These are phyloP conservation scores for Nemotelus pantherinus DNA, from an alignment of 2,888 invertebrate species.

Conservation along the genomic window DNA sequence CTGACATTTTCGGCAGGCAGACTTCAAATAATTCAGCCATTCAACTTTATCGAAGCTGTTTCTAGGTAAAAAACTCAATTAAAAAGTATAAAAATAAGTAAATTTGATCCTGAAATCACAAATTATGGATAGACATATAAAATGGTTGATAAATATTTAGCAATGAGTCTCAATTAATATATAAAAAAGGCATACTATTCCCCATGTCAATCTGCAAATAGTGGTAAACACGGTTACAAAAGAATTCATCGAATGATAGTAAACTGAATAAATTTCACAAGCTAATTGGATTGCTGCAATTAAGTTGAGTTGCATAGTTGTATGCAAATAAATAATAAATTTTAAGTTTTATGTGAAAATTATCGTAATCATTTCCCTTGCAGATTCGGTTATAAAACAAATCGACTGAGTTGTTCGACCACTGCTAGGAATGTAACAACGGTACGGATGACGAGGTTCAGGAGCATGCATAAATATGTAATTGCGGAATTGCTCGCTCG, in stretches of 20 bases:
- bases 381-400: slow-evolving; percentile 12
- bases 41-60: background rate
- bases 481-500: no score
- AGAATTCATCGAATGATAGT: background rate
- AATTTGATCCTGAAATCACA: no score
- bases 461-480: no score
- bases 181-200: no score
- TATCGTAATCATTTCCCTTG: slow-evolving; percentile 3
- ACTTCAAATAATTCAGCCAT: background rate
- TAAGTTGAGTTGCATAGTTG: slow-evolving; percentile 47
- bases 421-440: no score
- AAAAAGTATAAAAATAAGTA: no score
- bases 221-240: no score
- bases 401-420: background rate
- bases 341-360: slow-evolving; percentile 42
- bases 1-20: background rate
- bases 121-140: no score
- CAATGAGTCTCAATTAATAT: no score
- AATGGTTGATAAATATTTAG: no score
- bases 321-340: slow-evolving; percentile 46
- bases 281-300: slow-evolving; percentile 47
- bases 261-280: slow-evolving; percentile 31
- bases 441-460: no score
- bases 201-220: no score
- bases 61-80: background rate